These are phyloP conservation scores for Drosophila tsacasi DNA, from an alignment of 1,140 invertebrate species.

Conservation along the genomic window DNA sequence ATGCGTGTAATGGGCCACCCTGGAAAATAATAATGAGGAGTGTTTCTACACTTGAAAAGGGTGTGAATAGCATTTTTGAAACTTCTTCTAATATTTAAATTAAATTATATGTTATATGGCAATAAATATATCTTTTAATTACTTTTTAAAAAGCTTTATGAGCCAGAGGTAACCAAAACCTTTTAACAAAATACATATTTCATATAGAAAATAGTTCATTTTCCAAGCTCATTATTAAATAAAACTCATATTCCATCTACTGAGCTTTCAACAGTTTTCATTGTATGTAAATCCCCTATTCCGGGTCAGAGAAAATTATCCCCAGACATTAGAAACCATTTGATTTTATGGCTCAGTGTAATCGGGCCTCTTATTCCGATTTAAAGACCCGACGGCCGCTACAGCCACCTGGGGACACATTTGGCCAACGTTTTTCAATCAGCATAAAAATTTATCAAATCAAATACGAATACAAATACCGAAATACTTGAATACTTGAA, in stretches of 20 bases:
- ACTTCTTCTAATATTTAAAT: not conserved
- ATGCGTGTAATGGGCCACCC: constrained; percentile 78
- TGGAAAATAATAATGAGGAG: constrained; percentile 65
- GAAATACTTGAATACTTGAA: constrained; percentile 2
- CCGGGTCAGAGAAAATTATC: not conserved
- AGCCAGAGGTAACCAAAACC: not conserved
- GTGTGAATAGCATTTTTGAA: not conserved
- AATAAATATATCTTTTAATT: not conserved
- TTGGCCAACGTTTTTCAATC: constrained; percentile 80
- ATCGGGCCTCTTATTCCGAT: constrained; percentile 34
- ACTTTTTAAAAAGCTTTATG: too few species aligned
- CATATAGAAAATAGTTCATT: too few species aligned
- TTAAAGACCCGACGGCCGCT: constrained; percentile 25
- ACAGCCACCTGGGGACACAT: constrained; percentile 69
- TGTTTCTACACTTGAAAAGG: not conserved
- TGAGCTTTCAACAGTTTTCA: not conserved
- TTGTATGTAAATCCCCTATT: not conserved
- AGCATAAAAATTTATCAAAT: constrained; percentile 84
- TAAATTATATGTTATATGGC: not conserved
- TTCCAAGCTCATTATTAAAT: too few species aligned
- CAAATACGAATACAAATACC: constrained; percentile 75
- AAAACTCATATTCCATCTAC: not conserved
- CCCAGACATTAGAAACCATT: not conserved
- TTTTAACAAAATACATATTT: too few species aligned
- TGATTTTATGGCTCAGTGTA: constrained; percentile 2